A percentile compares a stretch with the other conserved stretches of the same genome.
Evolutionary conservation across 1,140 invertebrate species (phyloP).

Genomic region (Daktulosphaira vitifoliae): DNA sequence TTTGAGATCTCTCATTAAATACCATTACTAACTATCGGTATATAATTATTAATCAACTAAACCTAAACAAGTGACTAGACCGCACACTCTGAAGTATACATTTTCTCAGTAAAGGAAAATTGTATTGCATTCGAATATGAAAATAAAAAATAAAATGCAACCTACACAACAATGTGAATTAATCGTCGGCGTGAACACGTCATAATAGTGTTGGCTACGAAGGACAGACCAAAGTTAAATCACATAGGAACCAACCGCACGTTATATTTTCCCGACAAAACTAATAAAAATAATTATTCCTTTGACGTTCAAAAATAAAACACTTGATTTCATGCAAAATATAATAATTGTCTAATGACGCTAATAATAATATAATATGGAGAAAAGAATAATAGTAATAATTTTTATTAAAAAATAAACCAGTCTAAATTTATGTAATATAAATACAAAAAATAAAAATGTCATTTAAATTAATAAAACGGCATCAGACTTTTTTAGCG

Average conservation of each 20-base stretch:
- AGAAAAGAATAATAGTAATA: too few species aligned
- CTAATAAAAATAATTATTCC: too few species aligned
- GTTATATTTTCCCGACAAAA: too few species aligned
- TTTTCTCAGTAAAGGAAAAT: too few species aligned
- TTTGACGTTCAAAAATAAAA: too few species aligned
- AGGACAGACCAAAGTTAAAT: background rate
- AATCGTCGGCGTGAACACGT: constrained; percentile 5
- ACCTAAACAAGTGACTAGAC: constrained; percentile 31
- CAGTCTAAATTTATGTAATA: too few species aligned
- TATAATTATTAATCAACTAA: too few species aligned
- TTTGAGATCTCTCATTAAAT: constrained; percentile 15
- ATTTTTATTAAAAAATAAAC: constrained; percentile 4
- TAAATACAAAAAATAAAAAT: constrained; percentile 4
- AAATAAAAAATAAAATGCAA: too few species aligned
- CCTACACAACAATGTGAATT: too few species aligned
- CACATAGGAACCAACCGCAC: constrained; percentile 26
- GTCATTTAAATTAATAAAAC: background rate
- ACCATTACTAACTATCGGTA: too few species aligned
- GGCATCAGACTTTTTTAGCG: background rate
- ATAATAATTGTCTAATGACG: background rate
- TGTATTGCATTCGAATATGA: too few species aligned
- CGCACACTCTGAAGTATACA: constrained; percentile 28
- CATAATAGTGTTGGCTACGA: background rate
- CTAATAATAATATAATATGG: too few species aligned
- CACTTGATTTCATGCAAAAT: background rate